Evolutionary conservation across 2,888 invertebrate species (phyloP).

Genomic region (Drosophila buzzatii): DNA sequence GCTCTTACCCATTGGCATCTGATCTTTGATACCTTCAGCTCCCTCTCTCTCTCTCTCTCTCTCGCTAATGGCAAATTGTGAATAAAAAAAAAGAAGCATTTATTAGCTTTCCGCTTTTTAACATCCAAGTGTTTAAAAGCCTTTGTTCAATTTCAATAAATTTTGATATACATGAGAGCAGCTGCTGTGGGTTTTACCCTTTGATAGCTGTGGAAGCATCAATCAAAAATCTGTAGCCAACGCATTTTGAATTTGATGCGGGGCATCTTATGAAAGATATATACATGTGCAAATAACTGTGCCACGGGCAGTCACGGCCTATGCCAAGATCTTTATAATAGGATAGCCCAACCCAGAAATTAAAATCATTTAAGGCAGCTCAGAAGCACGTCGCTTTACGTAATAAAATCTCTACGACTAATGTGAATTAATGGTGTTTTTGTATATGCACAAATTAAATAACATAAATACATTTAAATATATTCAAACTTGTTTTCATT

Average conservation of each 20-base stretch:
- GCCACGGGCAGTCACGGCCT: slow-evolving; percentile 55
- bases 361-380: background rate
- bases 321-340: slow-evolving; percentile 40
- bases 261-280: slow-evolving; percentile 39
- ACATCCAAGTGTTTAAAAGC: background rate
- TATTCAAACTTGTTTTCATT: background rate
- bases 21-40: slow-evolving; percentile 10
- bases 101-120: slow-evolving; percentile 41
- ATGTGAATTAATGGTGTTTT: slow-evolving; percentile 3
- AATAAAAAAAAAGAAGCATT: slow-evolving; percentile 9
- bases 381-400: slow-evolving; percentile 14
- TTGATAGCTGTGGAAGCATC: slow-evolving; percentile 37
- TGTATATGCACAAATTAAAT: background rate
- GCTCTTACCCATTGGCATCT: slow-evolving; percentile 32
- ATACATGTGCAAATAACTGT: slow-evolving; percentile 41
- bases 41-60: background rate
- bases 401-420: background rate
- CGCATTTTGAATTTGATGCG: slow-evolving; percentile 61
- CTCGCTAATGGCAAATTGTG: slow-evolving; percentile 22
- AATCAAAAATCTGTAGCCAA: slow-evolving; percentile 61
- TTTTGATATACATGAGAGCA: slow-evolving; percentile 39
- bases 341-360: slow-evolving; percentile 37
- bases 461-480: background rate
- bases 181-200: slow-evolving; percentile 14
- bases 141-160: slow-evolving; percentile 36